Evolutionary conservation across 1,140 invertebrate genomes (phyloP).

Genomic region (Hyposmocoma kahamanoa): DNA sequence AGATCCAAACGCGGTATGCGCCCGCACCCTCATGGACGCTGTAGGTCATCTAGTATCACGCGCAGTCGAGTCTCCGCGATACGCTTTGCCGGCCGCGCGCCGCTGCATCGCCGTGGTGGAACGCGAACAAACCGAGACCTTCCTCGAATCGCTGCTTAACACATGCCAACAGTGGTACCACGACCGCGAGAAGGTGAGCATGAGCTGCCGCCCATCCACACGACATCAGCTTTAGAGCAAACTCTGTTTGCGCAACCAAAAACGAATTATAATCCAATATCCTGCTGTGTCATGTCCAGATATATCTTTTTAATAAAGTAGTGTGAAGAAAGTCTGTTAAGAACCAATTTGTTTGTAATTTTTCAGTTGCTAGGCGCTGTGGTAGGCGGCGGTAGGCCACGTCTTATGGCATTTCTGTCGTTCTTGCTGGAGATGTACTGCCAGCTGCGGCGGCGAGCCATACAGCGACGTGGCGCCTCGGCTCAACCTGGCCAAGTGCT

Average conservation of each 20-base stretch:
- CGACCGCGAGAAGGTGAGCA: slow-evolving; percentile 81
- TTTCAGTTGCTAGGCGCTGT: slow-evolving; percentile 59
- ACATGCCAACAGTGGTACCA: slow-evolving; percentile 93
- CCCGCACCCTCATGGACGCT: slow-evolving; percentile 87
- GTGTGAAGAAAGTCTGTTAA: no score
- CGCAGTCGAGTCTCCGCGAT: slow-evolving; percentile 84
- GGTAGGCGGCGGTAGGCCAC: slow-evolving; percentile 75
- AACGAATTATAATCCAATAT: no score
- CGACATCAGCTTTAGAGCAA: slow-evolving; percentile 89
- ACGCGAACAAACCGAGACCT: slow-evolving; percentile 89
- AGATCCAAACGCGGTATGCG: slow-evolving; percentile 87
- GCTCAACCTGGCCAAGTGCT: slow-evolving; percentile 83
- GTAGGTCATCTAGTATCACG: slow-evolving; percentile 86
- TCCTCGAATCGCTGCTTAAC: slow-evolving; percentile 90
- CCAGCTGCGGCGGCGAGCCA: slow-evolving; percentile 84
- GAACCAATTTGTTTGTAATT: not conserved
- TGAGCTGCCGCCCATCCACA: slow-evolving; percentile 80
- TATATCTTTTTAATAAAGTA: no score
- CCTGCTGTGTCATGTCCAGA: no score
- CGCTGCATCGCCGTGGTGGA: slow-evolving; percentile 89
- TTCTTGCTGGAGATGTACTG: slow-evolving; percentile 93
- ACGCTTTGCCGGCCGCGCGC: slow-evolving; percentile 85
- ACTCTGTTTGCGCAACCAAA: no score
- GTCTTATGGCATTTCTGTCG: slow-evolving; percentile 89
- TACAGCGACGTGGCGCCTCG: slow-evolving; percentile 74